Percentiles rank a stretch among this genome's conserved stretches.
Evolutionary conservation across 2,797 vertebrate genomes (phyloP).

Genomic region (Antrozous pallidus): DNA sequence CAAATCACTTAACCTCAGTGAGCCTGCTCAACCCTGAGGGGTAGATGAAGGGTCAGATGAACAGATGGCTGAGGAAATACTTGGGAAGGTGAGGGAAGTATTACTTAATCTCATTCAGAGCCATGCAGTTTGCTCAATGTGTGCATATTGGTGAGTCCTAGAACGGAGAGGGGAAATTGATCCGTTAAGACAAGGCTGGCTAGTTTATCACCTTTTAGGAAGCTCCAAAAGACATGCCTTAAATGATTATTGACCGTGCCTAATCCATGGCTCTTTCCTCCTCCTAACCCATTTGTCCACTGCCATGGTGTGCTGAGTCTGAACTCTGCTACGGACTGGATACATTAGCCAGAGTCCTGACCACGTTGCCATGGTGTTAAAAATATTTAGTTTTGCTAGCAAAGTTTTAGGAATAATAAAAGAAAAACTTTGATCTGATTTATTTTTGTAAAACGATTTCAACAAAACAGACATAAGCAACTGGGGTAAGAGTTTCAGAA

Average conservation of each 20-base stretch:
- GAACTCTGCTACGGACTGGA: constrained; percentile 71
- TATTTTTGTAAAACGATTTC: constrained; percentile 76
- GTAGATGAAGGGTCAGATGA: background rate
- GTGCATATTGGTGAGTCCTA: background rate
- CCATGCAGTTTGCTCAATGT: background rate
- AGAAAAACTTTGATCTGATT: constrained; percentile 74
- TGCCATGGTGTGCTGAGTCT: constrained; percentile 56
- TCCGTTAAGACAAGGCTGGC: background rate
- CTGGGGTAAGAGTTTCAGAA: constrained; percentile 59
- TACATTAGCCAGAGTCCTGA: constrained; percentile 80
- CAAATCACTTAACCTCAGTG: background rate
- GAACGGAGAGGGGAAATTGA: background rate
- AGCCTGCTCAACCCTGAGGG: background rate
- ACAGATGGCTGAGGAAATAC: background rate
- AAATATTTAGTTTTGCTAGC: constrained; percentile 83
- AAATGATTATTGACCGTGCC: constrained; percentile 48
- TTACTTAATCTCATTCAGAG: background rate
- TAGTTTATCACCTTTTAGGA: constrained; percentile 49
- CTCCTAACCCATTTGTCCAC: constrained; percentile 41
- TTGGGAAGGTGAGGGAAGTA: background rate
- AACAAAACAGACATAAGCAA: constrained; percentile 66
- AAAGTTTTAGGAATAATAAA: constrained; percentile 72
- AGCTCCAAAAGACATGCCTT: constrained; percentile 37
- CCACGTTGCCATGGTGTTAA: constrained; percentile 82
- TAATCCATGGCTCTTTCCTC: constrained; percentile 49